Evolutionary conservation across 2,113 vertebrate species (phyloP).

Genomic region (Mormoops blainvillei): DNA sequence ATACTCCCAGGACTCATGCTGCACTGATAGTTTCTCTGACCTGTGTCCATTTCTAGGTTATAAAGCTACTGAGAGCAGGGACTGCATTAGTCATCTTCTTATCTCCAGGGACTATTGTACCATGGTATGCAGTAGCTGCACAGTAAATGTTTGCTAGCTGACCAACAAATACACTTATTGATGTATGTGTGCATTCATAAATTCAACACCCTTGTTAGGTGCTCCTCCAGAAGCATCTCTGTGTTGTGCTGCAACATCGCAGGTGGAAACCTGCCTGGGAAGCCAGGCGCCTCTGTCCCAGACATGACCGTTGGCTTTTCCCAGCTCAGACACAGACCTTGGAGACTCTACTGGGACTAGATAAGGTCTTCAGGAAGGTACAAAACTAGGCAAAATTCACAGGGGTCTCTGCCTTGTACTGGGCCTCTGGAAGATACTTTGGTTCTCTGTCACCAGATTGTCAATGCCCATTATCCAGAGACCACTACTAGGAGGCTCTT

Average conservation of each 20-base stretch:
- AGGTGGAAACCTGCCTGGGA: not conserved
- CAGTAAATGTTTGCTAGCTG: not conserved
- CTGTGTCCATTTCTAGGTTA: not conserved
- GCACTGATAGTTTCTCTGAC: not conserved
- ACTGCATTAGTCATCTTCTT: not conserved
- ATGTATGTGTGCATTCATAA: not conserved
- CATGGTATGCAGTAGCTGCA: not conserved
- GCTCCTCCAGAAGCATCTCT: not conserved
- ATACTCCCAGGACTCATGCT: not conserved
- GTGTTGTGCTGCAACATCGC: not conserved
- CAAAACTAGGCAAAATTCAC: not conserved
- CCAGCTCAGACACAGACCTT: not conserved
- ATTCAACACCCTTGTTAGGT: not conserved
- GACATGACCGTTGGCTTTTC: not conserved
- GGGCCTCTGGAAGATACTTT: not conserved
- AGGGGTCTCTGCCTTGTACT: not conserved
- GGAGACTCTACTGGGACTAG: not conserved
- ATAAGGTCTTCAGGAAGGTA: not conserved
- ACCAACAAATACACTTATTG: not conserved
- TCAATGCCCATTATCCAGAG: not conserved
- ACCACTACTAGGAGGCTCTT: not conserved
- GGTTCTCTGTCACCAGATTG: not conserved
- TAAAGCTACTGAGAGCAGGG: conserved; percentile 26
- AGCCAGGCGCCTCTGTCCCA: not conserved
- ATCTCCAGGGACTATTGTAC: not conserved